phyloP scores from a whole-genome alignment of 2,888 invertebrate species.

The Microplitis manilae region DNA sequence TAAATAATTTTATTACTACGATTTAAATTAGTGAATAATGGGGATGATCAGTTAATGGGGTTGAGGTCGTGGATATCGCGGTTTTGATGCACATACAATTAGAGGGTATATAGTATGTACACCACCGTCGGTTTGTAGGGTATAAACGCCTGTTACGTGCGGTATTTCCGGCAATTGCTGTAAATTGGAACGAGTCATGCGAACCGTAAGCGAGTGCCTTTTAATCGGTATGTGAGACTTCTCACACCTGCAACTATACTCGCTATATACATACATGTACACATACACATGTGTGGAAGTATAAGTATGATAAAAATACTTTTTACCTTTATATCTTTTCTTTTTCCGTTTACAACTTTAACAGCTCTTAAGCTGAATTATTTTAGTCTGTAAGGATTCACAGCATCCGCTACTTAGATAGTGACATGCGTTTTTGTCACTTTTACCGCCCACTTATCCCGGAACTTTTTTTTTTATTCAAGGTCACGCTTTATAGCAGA shows the following conservation, averaged over 20 bases:
- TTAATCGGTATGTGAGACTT: constrained; percentile 55
- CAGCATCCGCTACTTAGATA: constrained; percentile 36
- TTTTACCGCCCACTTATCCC: constrained; percentile 33
- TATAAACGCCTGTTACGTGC: constrained; percentile 5
- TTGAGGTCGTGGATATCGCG: constrained; percentile 24
- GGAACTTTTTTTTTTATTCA: constrained; percentile 34
- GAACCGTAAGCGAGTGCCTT: constrained; percentile 54
- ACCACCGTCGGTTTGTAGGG: constrained; percentile 3
- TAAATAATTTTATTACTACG: too few relatives aligned
- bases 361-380: background rate
- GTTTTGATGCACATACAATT: constrained; percentile 32
- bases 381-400: constrained; percentile 18
- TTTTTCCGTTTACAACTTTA: background rate
- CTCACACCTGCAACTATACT: constrained; percentile 28
- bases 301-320: background rate
- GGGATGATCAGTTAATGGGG: constrained; percentile 9
- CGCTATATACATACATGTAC: background rate
- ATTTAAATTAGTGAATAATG: constrained; percentile 9
- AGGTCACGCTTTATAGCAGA: constrained; percentile 18
- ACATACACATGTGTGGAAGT: background rate
- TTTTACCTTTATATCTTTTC: background rate
- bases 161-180: constrained; percentile 59
- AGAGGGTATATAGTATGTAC: constrained; percentile 14
- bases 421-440: constrained; percentile 39
- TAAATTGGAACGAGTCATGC: constrained; percentile 63